Evolutionary conservation across 2,888 invertebrate species (phyloP).

Genomic region (Gibbula magus): DNA sequence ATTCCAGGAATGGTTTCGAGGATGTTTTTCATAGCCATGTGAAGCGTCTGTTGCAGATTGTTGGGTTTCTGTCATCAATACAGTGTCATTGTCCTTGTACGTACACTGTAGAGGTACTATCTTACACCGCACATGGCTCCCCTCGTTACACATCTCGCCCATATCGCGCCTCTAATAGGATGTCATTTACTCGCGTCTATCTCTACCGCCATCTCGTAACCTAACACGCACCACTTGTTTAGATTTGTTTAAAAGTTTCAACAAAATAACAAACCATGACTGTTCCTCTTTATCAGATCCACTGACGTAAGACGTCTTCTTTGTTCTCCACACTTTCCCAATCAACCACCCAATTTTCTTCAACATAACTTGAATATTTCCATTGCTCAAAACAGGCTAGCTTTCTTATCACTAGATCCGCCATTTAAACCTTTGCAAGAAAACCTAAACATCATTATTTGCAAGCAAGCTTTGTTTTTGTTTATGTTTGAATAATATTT

Average conservation of each 20-base stretch:
- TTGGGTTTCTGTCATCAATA: neutral
- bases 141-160: neutral
- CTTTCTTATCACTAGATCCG: too few species aligned
- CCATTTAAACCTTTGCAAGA: too few species aligned
- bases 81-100: neutral
- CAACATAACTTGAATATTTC: conserved; percentile 1
- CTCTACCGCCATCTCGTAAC: conserved; percentile 14
- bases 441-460: too few species aligned
- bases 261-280: neutral
- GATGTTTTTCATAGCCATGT: too few species aligned
- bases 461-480: too few species aligned
- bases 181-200: conserved; percentile 22
- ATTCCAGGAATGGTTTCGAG: too few species aligned
- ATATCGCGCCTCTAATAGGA: conserved; percentile 4
- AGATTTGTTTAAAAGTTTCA: conserved; percentile 19
- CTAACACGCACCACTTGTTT: conserved; percentile 15
- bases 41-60: too few species aligned
- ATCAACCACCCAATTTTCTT: neutral
- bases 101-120: neutral
- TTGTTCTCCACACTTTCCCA: neutral
- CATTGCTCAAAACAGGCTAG: neutral
- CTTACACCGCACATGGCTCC: neutral
- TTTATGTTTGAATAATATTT: too few species aligned
- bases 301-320: neutral
- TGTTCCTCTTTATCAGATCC: neutral